Percentiles rank a stretch among this genome's conserved stretches.
phyloP scores from a whole-genome alignment of 2,113 vertebrate genomes.

The Puntigrus tetrazona region DNA sequence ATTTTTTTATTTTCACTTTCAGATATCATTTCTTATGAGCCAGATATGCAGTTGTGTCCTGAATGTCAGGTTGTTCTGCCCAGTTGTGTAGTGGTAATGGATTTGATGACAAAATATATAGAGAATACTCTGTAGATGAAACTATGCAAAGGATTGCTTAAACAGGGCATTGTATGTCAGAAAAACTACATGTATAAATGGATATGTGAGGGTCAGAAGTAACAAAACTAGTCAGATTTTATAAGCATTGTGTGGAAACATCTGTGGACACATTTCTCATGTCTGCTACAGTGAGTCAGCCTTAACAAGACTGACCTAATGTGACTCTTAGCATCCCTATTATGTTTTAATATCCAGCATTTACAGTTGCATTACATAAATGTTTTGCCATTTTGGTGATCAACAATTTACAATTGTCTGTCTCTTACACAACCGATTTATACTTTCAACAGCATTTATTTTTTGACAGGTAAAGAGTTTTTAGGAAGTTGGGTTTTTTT shows the following conservation, averaged over 20 bases:
- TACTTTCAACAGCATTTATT: neutral
- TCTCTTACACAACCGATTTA: neutral
- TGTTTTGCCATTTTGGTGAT: neutral
- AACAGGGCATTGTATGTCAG: neutral
- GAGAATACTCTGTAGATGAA: neutral
- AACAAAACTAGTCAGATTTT: neutral
- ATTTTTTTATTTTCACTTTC: neutral
- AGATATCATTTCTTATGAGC: neutral
- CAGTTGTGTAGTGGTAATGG: neutral
- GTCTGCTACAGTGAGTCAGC: neutral
- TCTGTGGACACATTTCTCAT: neutral
- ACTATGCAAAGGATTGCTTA: neutral
- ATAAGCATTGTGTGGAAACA: constrained; percentile 3
- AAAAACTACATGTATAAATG: neutral
- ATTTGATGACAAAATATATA: neutral
- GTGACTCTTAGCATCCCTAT: neutral
- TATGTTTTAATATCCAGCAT: neutral
- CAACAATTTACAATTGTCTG: neutral
- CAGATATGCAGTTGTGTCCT: neutral
- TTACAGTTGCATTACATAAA: neutral
- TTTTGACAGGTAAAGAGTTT: neutral
- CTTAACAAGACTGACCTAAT: neutral
- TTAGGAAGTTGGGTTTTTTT: neutral
- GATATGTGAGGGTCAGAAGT: neutral
- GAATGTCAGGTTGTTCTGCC: neutral